Conservation (phyloP, 2,797 vertebrate species). For the Chelmon rostratus region DNA sequence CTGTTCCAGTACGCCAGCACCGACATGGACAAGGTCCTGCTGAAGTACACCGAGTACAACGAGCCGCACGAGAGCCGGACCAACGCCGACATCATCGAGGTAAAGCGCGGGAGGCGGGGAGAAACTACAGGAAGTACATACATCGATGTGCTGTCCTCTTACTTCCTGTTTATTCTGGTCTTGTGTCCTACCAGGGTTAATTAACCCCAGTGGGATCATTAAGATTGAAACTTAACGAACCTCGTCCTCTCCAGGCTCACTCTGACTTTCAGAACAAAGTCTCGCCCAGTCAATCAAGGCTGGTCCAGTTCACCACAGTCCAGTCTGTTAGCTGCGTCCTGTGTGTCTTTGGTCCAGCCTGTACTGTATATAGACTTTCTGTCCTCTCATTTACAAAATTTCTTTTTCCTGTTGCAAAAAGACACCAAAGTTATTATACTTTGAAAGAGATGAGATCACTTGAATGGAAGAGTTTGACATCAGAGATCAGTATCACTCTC, state of each 20-base stretch:
- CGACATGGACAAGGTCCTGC: conserved; percentile 97
- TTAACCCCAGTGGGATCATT: conserved; percentile 34
- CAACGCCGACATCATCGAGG: conserved; percentile 97
- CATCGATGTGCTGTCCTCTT: background rate
- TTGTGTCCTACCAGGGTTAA: background rate
- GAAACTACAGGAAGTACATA: background rate
- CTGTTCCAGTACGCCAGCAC: conserved; percentile 98
- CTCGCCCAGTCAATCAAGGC: conserved; percentile 42
- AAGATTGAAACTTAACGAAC: conserved; percentile 43
- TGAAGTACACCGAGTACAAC: conserved; percentile 97
- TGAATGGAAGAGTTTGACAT: background rate
- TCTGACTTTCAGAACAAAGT: conserved; percentile 49
- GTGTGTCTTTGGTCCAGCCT: background rate
- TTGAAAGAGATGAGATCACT: background rate
- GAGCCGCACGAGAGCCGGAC: conserved; percentile 97
- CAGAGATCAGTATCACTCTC: background rate
- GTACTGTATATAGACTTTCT: too few species aligned
- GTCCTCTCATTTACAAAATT: background rate
- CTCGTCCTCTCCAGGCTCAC: conserved; percentile 43
- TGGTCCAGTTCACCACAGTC: conserved; percentile 22
- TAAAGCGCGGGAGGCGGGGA: conserved; percentile 72
- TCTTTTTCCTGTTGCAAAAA: background rate
- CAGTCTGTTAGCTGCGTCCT: background rate
- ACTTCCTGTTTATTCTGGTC: background rate
- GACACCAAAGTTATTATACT: background rate